Base-by-base conservation (phyloP, 1,140 invertebrate genomes). In the Notospermus geniculatus region DNA sequence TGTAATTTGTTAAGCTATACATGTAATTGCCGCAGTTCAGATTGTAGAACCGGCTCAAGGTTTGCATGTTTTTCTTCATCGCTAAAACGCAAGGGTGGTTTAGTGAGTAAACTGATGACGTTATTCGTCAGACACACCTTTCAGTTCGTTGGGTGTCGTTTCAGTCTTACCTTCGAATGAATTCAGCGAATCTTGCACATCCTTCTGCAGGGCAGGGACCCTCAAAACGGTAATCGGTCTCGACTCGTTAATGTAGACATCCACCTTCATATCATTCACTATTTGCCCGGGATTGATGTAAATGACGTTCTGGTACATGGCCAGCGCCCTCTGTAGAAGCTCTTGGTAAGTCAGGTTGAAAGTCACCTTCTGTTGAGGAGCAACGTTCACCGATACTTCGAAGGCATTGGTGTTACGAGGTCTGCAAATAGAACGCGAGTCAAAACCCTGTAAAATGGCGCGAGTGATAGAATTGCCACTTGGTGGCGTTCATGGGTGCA, bases 311-410 rank as follows among this genome's bases (percentile, higher is more conserved):
- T 75, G 67, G 54, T 75, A 75, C 19, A 58, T 28, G 1, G 69
- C 70, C 19, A 60, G 19, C 2, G 57, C 63, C 28, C 72, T 30
- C 0, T 57, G 55, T 29, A 75, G 39, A 7, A 73, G 46, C 46
- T 75, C 70, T 39, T 75, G 73, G 36, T 75, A 75, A 19, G 62
- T 66, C 5, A 75, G 57, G 15, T 66, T 71, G 41, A 75, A 75
- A 11, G 62, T 74, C 1, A 72, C 68, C 54, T 60, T 30, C n/a
- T 53, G 53, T 66, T 71, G 23, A 9, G 63, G 52, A 4, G 66
- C 66, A 0, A 67, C 56, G 36, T 69, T 68, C 2, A 67, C 57
- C 36, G 41, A 27, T 7, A 68, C 60, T 7, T 43, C 50, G 29
- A 72, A 72, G 22, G 57, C 59, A 11, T 72, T 36, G 32, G 32